Evolutionary conservation across 2,888 invertebrate species (phyloP).

Genomic region (Apotomis capreana): DNA sequence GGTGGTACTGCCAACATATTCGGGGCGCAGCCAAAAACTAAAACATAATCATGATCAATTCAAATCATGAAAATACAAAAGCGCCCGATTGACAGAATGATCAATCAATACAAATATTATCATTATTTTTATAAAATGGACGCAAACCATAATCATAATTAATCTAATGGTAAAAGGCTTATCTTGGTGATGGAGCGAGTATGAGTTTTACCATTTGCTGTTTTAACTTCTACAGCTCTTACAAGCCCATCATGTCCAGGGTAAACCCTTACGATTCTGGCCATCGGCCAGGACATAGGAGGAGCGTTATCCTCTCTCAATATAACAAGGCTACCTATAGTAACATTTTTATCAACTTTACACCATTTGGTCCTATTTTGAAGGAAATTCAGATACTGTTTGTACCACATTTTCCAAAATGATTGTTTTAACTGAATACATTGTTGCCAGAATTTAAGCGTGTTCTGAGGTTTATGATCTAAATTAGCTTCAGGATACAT

Average conservation of each 20-base stretch:
- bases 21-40: no score
- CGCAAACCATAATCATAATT: not conserved
- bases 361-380: constrained; percentile 40
- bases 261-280: constrained; percentile 35
- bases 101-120: no score
- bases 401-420: constrained; percentile 8
- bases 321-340: constrained; percentile 33
- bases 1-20: no score
- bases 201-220: constrained; percentile 33
- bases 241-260: constrained; percentile 37
- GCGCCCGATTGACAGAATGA: no score
- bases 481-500: constrained; percentile 40
- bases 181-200: constrained; percentile 24
- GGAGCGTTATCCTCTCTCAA: constrained; percentile 35
- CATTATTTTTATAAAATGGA: no score
- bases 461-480: not conserved
- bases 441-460: constrained; percentile 25
- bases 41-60: no score
- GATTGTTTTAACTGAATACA: constrained; percentile 7
- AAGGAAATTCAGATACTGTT: constrained; percentile 36
- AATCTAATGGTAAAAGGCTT: constrained; percentile 33
- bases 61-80: no score
- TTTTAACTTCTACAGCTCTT: constrained; percentile 40
- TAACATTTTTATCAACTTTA: constrained; percentile 19
- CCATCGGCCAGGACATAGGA: constrained; percentile 38